A percentile compares a stretch with the other conserved stretches of the same genome.
phyloP scores from a whole-genome alignment of 2,113 vertebrate species.

The Aptenodytes forsteri region DNA sequence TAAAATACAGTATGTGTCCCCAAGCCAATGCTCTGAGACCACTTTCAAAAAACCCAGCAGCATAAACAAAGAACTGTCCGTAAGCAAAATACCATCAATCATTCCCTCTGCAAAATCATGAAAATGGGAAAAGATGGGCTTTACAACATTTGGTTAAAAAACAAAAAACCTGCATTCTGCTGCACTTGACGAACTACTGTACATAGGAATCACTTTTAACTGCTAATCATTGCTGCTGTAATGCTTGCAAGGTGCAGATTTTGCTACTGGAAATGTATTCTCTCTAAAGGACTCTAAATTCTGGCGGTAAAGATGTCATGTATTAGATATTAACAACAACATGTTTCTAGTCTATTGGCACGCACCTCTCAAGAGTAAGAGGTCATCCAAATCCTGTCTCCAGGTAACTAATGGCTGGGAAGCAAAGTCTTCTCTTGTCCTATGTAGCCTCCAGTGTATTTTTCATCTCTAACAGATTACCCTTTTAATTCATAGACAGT shows the following conservation, averaged over 20 bases:
- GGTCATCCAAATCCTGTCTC: neutral
- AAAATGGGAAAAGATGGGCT: neutral
- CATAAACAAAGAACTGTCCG: neutral
- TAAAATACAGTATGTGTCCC: neutral
- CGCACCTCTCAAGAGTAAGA: neutral
- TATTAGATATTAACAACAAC: neutral
- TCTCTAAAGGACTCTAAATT: neutral
- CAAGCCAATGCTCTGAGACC: neutral
- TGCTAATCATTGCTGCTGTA: neutral
- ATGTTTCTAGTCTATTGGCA: neutral
- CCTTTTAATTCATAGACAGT: neutral
- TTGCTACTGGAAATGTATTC: neutral
- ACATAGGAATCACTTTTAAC: neutral
- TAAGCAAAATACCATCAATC: neutral
- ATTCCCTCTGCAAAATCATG: neutral
- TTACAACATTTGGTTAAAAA: neutral
- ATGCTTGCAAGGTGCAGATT: neutral
- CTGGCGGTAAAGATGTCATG: neutral
- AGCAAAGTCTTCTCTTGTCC: neutral
- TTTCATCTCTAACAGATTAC: neutral
- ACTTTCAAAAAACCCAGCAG: neutral
- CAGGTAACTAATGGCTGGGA: neutral
- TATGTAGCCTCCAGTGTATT: neutral
- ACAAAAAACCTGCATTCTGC: fast-evolving
- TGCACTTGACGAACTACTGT: neutral